Conservation (phyloP, 2,888 invertebrate species). For the Ochropleura leucogaster region DNA sequence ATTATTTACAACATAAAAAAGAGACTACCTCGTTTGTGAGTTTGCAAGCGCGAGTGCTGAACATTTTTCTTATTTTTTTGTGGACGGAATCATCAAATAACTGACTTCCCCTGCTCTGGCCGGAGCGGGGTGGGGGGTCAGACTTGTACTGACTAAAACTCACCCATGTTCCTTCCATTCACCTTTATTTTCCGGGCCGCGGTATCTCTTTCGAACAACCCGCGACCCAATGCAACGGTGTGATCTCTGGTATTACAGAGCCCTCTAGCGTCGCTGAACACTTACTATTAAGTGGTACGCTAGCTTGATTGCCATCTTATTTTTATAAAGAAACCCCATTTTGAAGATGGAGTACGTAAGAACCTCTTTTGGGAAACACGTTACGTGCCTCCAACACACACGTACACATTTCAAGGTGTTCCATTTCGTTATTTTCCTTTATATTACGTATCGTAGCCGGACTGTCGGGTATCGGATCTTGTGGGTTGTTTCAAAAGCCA, state of each 20-base stretch:
- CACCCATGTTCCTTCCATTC: too few relatives aligned
- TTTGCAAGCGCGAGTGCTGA: too few relatives aligned
- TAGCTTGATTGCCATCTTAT: not conserved
- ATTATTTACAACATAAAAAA: too few relatives aligned
- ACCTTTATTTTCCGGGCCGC: too few relatives aligned
- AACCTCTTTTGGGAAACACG: conserved; percentile 9
- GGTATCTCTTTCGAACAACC: too few relatives aligned
- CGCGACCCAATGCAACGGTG: too few relatives aligned
- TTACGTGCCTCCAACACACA: conserved; percentile 24
- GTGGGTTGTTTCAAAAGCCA: conserved; percentile 20
- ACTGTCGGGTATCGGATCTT: conserved; percentile 13
- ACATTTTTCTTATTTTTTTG: too few relatives aligned
- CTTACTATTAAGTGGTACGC: not conserved
- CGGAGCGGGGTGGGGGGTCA: too few relatives aligned
- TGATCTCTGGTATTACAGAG: not conserved
- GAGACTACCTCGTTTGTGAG: too few relatives aligned
- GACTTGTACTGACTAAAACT: too few relatives aligned
- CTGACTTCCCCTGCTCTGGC: too few relatives aligned
- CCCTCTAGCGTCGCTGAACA: not conserved
- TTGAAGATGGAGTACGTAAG: not conserved
- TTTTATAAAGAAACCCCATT: not conserved
- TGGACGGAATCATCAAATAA: too few relatives aligned
- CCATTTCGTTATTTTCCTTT: conserved; percentile 23
- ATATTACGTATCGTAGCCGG: not conserved
- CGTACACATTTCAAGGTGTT: conserved; percentile 17